A percentile compares a stretch with the other conserved stretches of the same genome.
These are phyloP conservation scores for Zophobas atratus DNA, from an alignment of 1,140 invertebrate genomes.

Conservation along the genomic window DNA sequence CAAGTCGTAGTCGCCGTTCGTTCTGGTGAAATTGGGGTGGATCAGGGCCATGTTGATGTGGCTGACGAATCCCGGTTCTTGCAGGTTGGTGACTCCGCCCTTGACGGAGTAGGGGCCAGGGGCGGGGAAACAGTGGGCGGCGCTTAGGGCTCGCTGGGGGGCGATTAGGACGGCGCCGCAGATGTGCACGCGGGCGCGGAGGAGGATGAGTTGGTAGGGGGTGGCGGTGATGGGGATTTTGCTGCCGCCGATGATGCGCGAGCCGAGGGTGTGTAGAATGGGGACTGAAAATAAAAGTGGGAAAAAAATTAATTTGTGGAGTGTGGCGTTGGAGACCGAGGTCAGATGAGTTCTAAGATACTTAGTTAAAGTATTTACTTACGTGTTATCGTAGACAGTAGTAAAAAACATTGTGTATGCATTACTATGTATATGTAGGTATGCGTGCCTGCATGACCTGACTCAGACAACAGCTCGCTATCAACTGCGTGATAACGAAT, in stretches of 20 bases:
- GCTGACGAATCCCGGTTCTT: slow-evolving; percentile 1
- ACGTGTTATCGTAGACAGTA: too few relatives aligned
- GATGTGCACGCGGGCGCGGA: slow-evolving; percentile 6
- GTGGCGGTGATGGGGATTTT: not conserved
- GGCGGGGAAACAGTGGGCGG: slow-evolving; percentile 51
- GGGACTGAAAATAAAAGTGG: too few relatives aligned
- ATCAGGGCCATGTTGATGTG: slow-evolving; percentile 37
- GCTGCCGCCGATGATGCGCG: slow-evolving; percentile 21
- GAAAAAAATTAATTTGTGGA: too few relatives aligned
- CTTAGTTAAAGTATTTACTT: too few relatives aligned
- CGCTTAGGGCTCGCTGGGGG: slow-evolving; percentile 34
- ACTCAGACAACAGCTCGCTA: too few relatives aligned
- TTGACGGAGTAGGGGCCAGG: slow-evolving; percentile 37
- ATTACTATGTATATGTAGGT: too few relatives aligned
- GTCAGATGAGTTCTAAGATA: too few relatives aligned
- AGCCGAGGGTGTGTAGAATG: too few relatives aligned
- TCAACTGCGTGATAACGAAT: too few relatives aligned
- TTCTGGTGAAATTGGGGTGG: slow-evolving; percentile 26
- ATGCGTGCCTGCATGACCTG: too few relatives aligned
- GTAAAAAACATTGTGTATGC: too few relatives aligned
- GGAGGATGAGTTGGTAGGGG: slow-evolving; percentile 31
- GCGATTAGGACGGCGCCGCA: slow-evolving; percentile 49
- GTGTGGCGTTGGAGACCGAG: too few relatives aligned
- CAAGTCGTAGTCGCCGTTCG: slow-evolving; percentile 41
- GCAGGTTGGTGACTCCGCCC: slow-evolving; percentile 18